Base-by-base conservation (phyloP, 2,797 vertebrate genomes). In the Pantherophis alleghaniensis region DNA sequence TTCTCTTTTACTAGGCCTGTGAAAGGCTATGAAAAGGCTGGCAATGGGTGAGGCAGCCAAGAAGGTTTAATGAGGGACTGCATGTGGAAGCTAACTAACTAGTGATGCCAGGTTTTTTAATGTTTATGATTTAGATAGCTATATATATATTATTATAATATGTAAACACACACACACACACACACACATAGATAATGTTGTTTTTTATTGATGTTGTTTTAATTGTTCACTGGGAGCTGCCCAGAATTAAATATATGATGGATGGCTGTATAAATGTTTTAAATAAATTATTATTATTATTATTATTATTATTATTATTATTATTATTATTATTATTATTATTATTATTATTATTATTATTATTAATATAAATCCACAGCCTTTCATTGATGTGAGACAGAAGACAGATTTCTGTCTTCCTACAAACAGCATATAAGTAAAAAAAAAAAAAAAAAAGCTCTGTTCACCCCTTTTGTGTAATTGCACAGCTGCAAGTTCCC, bases 401-500 rank as follows among this genome's bases (percentile, higher is more conserved):
- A 86, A 91, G 16, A 4, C 26, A 86, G 42, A 10, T 51, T 83
- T 59, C 57, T 86, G n/a, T 60, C 24, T 60, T 86, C 79, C 90
- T 86, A 59, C 92, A 96, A 97, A 96, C 97, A 96, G 94, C 95
- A 96, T 90, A 90, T 95, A 96, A 95, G 97, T 96, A 93, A 95
- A 42, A 47, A 3, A 47, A 96, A 97, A n/a, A 32, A 37, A n/a
- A 96, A 97, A 20, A 94, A 53, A 96, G 79, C 93, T 93, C 94
- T 97, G 97, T 97, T 98, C 97, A 96, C 96, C 96, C 96, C 69
- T 79, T 94, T 90, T 93, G 94, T 93, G 92, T 37, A 95, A 97
- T 96, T 96, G 94, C 93, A 95, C 94, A 97, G 96, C 97, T 98
- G 97, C 96, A 95, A 88, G 93, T 95, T 96, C 95, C 95, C 94